Percentiles rank a stretch among this genome's conserved stretches.
phyloP scores from a whole-genome alignment of 2,888 invertebrate genomes.

The Drosophila subsilvestris region DNA sequence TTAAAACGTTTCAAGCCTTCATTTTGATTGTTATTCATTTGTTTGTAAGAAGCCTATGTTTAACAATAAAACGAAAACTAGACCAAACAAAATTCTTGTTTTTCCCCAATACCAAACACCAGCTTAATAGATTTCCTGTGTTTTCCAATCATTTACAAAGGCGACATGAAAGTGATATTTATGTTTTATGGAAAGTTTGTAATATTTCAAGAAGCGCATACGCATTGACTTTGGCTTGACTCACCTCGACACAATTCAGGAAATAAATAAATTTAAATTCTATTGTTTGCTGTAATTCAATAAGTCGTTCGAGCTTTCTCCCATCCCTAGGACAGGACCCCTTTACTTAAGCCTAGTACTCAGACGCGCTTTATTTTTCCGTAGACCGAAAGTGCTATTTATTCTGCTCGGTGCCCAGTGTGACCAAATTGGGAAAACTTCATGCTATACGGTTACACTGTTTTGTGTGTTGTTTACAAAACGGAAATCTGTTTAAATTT shows the following conservation, averaged over 20 bases:
- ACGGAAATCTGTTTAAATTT: too few species aligned
- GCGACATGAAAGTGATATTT: slow-evolving; percentile 42
- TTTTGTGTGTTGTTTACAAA: too few species aligned
- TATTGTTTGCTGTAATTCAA: background rate
- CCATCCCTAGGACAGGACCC: too few species aligned
- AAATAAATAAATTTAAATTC: slow-evolving; percentile 41
- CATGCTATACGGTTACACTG: too few species aligned
- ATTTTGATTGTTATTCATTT: slow-evolving; percentile 66
- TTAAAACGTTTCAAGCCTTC: slow-evolving; percentile 42
- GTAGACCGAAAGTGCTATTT: too few species aligned
- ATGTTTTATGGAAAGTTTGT: slow-evolving; percentile 19
- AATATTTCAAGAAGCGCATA: too few species aligned
- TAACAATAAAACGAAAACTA: slow-evolving; percentile 51
- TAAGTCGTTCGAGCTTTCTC: background rate
- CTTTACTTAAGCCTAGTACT: too few species aligned
- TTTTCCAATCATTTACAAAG: slow-evolving; percentile 11
- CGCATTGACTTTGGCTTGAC: slow-evolving; percentile 65
- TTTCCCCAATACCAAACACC: slow-evolving; percentile 1
- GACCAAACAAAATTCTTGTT: slow-evolving; percentile 47
- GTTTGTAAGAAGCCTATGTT: slow-evolving; percentile 50
- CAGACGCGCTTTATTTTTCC: too few species aligned
- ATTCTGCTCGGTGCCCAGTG: too few species aligned
- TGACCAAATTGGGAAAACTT: too few species aligned
- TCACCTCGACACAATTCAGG: slow-evolving; percentile 52
- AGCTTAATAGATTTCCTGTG: background rate